Percentiles rank a stretch among this genome's conserved stretches.
Conservation (phyloP, 2,113 vertebrate species). For the Spea bombifrons region DNA sequence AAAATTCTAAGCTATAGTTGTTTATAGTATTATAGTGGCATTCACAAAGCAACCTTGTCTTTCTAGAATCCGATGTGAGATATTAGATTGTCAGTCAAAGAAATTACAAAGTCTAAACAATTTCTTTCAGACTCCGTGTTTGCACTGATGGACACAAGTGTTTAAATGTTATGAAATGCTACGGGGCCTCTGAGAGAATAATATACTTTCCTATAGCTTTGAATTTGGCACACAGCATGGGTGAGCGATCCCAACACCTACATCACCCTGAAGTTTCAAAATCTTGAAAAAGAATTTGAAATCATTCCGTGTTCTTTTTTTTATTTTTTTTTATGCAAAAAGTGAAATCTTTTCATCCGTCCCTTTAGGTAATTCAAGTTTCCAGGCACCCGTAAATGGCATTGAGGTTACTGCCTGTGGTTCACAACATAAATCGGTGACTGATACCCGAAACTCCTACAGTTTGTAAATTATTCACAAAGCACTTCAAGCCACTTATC, state of each 20-base stretch:
- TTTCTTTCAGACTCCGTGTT: constrained; percentile 69
- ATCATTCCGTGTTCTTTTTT: not conserved
- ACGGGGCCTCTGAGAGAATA: constrained; percentile 61
- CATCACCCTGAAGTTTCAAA: constrained; percentile 28
- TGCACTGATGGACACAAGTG: constrained; percentile 76
- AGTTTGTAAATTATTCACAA: constrained; percentile 65
- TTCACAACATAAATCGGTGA: constrained; percentile 55
- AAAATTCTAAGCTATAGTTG: constrained; percentile 60
- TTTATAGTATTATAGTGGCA: constrained; percentile 74
- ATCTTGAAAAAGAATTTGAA: constrained; percentile 48
- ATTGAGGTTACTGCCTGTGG: constrained; percentile 52
- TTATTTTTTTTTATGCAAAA: constrained; percentile 48
- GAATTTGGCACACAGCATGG: constrained; percentile 60
- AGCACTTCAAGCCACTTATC: constrained; percentile 63
- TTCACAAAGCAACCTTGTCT: constrained; percentile 73
- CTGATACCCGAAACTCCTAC: constrained; percentile 55
- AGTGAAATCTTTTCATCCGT: constrained; percentile 36
- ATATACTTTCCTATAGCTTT: constrained; percentile 61
- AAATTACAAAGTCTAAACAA: constrained; percentile 79
- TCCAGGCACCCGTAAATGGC: constrained; percentile 30
- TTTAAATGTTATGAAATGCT: constrained; percentile 74
- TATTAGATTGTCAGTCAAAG: constrained; percentile 86
- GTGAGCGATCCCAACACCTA: constrained; percentile 56
- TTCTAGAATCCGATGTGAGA: constrained; percentile 78
- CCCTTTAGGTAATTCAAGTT: constrained; percentile 31